A percentile compares a stretch with the other conserved stretches of the same genome.
Conservation (phyloP, 2,113 vertebrate genomes). For the Vicugna pacos region DNA sequence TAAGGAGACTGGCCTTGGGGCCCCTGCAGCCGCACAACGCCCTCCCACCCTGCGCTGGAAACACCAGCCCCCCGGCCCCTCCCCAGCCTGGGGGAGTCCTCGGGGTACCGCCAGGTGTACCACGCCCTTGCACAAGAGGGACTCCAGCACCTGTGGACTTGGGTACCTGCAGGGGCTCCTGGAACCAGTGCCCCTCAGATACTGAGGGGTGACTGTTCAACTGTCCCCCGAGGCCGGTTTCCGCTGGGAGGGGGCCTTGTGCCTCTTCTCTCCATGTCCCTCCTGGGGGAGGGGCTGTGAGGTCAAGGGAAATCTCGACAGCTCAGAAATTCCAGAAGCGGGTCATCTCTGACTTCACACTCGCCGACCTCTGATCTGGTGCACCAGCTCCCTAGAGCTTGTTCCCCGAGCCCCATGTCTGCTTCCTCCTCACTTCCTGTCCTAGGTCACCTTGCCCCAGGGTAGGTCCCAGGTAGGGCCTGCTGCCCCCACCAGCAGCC, state of each 20-base stretch:
- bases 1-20: neutral
- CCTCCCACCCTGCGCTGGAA: neutral
- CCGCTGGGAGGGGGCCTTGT: neutral
- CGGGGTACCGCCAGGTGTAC: too few species aligned
- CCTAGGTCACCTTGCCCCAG: neutral
- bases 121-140: neutral
- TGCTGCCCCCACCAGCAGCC: neutral
- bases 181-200: too few species aligned
- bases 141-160: too few species aligned
- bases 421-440: neutral
- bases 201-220: neutral
- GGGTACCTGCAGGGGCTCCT: too few species aligned
- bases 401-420: neutral
- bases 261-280: neutral
- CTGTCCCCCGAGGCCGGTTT: neutral
- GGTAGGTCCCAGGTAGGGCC: neutral
- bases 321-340: neutral
- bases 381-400: neutral
- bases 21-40: neutral
- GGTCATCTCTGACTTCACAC: neutral
- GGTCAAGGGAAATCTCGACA: neutral
- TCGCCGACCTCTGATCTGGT: neutral
- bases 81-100: neutral
- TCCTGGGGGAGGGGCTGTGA: neutral
- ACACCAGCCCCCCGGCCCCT: neutral